Evolutionary conservation across 2,888 invertebrate species (phyloP).

Genomic region (Dermolepida albohirtum): DNA sequence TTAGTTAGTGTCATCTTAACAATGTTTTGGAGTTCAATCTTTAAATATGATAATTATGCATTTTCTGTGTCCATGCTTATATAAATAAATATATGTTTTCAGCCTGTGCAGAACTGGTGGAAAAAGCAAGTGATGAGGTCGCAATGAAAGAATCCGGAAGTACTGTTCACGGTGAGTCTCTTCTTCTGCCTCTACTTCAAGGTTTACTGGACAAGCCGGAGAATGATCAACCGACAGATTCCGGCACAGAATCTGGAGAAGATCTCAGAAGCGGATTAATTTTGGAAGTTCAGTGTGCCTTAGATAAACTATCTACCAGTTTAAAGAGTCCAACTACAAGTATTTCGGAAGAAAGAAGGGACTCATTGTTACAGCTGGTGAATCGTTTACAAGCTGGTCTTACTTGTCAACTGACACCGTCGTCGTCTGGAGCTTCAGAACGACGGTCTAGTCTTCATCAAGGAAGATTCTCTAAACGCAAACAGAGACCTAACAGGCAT

Average conservation of each 20-base stretch:
- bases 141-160: conserved; percentile 34
- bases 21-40: too few relatives aligned
- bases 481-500: conserved; percentile 77
- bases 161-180: conserved; percentile 78
- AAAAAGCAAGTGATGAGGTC: conserved; percentile 65
- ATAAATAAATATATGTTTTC: conserved; percentile 47
- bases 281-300: conserved; percentile 66
- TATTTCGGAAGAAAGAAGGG: conserved; percentile 76
- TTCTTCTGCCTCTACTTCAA: conserved; percentile 76
- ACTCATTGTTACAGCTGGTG: conserved; percentile 80
- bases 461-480: conserved; percentile 67
- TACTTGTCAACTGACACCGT: conserved; percentile 13
- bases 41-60: too few relatives aligned
- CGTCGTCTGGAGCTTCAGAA: conserved; percentile 56
- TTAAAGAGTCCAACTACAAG: conserved; percentile 64
- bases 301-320: conserved; percentile 61
- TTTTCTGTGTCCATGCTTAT: too few relatives aligned
- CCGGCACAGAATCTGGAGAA: conserved; percentile 78
- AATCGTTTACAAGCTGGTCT: conserved; percentile 74
- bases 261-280: conserved; percentile 72
- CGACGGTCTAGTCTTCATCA: conserved; percentile 67
- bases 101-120: conserved; percentile 69
- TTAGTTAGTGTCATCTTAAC: too few relatives aligned
- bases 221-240: conserved; percentile 68
- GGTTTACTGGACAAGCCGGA: conserved; percentile 70